A percentile compares a stretch with the other conserved stretches of the same genome.
Evolutionary conservation across 2,797 vertebrate genomes (phyloP).

Genomic region (Sparus aurata): DNA sequence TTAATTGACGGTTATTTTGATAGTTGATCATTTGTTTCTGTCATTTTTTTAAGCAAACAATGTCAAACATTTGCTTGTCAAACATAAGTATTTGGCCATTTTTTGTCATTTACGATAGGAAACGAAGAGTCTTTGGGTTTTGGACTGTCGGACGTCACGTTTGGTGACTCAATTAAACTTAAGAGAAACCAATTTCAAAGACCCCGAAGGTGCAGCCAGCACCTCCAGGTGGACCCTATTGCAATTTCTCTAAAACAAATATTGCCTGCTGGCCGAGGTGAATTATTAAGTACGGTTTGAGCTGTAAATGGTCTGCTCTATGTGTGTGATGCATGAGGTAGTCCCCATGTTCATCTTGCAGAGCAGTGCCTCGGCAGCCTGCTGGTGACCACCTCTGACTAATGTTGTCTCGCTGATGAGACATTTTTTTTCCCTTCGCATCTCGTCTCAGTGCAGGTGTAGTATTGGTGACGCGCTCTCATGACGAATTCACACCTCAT

Average conservation of each 20-base stretch:
- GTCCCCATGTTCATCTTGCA: not conserved
- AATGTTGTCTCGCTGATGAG: not conserved
- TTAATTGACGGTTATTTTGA: no score
- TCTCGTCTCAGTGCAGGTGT: conserved; percentile 30
- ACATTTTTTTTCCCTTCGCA: conserved; percentile 2
- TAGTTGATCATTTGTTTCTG: no score
- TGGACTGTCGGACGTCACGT: no score
- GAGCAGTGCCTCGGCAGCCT: conserved; percentile 13
- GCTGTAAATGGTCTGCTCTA: conserved; percentile 15
- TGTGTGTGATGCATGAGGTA: conserved; percentile 15
- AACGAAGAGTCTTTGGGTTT: no score
- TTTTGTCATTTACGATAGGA: no score
- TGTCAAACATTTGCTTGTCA: no score
- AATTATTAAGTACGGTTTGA: conserved; percentile 42
- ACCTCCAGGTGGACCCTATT: conserved; percentile 2
- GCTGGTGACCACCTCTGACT: conserved; percentile 7
- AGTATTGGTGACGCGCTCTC: conserved; percentile 7
- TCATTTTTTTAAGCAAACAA: no score
- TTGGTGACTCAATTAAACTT: no score
- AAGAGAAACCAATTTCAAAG: conserved; percentile 7
- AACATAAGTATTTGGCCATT: no score
- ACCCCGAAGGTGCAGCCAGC: conserved; percentile 23
- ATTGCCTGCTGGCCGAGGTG: not conserved
- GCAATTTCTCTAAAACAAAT: conserved; percentile 12
- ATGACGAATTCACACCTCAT: conserved; percentile 3